Conservation (phyloP, 1,140 invertebrate genomes). For the Mizuhopecten yessoensis region DNA sequence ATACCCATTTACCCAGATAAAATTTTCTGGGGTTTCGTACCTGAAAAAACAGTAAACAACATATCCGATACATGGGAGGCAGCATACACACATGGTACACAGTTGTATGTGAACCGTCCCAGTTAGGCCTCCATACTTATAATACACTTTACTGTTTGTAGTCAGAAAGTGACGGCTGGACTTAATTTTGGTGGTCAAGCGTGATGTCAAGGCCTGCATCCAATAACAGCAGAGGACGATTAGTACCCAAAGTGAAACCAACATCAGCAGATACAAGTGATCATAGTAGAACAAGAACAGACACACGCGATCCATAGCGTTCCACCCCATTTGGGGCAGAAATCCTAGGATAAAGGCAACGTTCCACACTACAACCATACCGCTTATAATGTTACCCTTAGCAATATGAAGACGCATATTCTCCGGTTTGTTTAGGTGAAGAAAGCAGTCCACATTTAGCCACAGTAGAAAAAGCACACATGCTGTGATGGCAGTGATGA, state of each 20-base stretch:
- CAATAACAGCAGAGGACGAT: slow-evolving; percentile 56
- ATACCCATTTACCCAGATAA: slow-evolving; percentile 41
- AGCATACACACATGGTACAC: slow-evolving; percentile 63
- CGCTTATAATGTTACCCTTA: slow-evolving; percentile 73
- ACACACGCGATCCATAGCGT: slow-evolving; percentile 55
- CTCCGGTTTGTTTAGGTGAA: slow-evolving; percentile 69
- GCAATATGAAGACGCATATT: slow-evolving; percentile 66
- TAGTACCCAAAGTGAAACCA: slow-evolving; percentile 57
- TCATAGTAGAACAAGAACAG: slow-evolving; percentile 70
- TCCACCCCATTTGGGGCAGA: slow-evolving; percentile 76
- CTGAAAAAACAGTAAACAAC: slow-evolving; percentile 42
- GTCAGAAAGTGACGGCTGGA: slow-evolving; percentile 56
- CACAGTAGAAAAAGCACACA: slow-evolving; percentile 68
- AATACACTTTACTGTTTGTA: slow-evolving; percentile 59
- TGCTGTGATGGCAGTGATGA: slow-evolving; percentile 73
- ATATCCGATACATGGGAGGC: slow-evolving; percentile 69
- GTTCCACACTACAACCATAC: slow-evolving; percentile 77
- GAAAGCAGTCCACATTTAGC: slow-evolving; percentile 73
- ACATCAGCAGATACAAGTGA: slow-evolving; percentile 66
- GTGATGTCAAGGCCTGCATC: slow-evolving; percentile 56
- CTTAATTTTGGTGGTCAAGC: slow-evolving; percentile 56
- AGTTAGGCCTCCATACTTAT: slow-evolving; percentile 66
- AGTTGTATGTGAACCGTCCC: slow-evolving; percentile 64
- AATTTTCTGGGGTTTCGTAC: neutral
- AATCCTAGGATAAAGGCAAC: slow-evolving; percentile 77